Evolutionary conservation across 2,113 vertebrate genomes (phyloP).

Genomic region (Marcusenius ussheri): DNA sequence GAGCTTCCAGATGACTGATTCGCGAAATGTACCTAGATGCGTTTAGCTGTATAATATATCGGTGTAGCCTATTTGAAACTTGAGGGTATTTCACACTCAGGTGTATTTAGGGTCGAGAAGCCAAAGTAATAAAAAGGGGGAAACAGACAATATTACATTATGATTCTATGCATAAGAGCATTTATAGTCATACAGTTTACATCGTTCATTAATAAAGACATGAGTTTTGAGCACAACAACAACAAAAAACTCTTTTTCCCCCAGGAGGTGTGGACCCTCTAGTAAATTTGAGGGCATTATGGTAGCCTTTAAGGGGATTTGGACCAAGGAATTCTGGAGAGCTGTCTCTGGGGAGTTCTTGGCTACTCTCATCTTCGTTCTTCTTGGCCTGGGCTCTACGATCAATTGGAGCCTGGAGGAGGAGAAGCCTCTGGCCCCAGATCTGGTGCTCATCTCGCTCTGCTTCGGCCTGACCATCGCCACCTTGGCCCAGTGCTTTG

Average conservation of each 20-base stretch:
- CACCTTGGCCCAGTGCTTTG: slow-evolving; percentile 91
- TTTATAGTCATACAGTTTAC: background rate
- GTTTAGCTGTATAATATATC: background rate
- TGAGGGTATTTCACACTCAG: background rate
- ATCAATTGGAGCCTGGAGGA: slow-evolving; percentile 75
- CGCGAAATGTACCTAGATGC: background rate
- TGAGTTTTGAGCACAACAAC: background rate
- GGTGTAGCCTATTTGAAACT: background rate
- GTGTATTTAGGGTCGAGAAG: background rate
- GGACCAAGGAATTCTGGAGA: slow-evolving; percentile 94
- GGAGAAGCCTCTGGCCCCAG: slow-evolving; percentile 69
- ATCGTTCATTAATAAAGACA: background rate
- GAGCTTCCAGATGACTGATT: background rate
- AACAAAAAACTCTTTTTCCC: background rate
- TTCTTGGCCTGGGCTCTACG: slow-evolving; percentile 86
- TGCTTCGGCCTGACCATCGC: slow-evolving; percentile 94
- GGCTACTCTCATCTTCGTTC: slow-evolving; percentile 85
- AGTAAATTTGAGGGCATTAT: slow-evolving; percentile 72
- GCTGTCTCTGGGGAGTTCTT: slow-evolving; percentile 84
- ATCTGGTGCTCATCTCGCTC: slow-evolving; percentile 87
- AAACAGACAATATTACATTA: background rate
- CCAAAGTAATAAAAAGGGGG: background rate
- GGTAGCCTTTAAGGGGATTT: slow-evolving; percentile 89
- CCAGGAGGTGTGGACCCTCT: slow-evolving; percentile 68
- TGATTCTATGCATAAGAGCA: background rate